phyloP scores from a whole-genome alignment of 2,888 invertebrate genomes.

The Lochmaea capreae region DNA sequence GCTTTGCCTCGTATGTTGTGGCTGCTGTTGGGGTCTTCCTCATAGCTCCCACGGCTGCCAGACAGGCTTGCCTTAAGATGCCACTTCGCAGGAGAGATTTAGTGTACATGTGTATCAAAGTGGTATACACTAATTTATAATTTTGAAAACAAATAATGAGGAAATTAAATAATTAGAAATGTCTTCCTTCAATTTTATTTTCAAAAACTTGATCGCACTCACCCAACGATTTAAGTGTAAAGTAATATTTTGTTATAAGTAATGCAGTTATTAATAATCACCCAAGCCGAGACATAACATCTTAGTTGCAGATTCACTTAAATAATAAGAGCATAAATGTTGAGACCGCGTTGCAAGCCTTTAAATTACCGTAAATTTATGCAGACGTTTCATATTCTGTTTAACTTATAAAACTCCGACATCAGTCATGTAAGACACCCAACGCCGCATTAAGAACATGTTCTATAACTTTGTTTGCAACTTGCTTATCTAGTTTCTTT shows the following conservation, averaged over 20 bases:
- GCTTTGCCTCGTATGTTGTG: too few relatives aligned
- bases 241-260: neutral
- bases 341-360: neutral
- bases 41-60: too few relatives aligned
- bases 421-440: slow-evolving; percentile 7
- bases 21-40: too few relatives aligned
- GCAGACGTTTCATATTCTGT: slow-evolving; percentile 11
- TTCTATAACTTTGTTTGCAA: neutral
- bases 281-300: neutral
- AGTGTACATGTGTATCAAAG: too few relatives aligned
- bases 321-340: neutral
- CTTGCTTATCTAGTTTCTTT: slow-evolving; percentile 8
- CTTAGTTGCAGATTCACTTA: neutral
- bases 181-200: too few relatives aligned
- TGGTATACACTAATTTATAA: too few relatives aligned
- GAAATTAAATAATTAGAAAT: too few relatives aligned
- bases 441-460: slow-evolving; percentile 14
- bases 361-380: slow-evolving; percentile 19
- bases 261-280: neutral
- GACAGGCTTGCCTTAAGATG: too few relatives aligned
- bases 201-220: too few relatives aligned
- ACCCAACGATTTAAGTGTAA: neutral
- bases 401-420: neutral
- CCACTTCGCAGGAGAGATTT: too few relatives aligned
- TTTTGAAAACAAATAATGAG: too few relatives aligned